phyloP scores from a whole-genome alignment of 2,797 vertebrate genomes.

The Sphenopsis melanotis region DNA sequence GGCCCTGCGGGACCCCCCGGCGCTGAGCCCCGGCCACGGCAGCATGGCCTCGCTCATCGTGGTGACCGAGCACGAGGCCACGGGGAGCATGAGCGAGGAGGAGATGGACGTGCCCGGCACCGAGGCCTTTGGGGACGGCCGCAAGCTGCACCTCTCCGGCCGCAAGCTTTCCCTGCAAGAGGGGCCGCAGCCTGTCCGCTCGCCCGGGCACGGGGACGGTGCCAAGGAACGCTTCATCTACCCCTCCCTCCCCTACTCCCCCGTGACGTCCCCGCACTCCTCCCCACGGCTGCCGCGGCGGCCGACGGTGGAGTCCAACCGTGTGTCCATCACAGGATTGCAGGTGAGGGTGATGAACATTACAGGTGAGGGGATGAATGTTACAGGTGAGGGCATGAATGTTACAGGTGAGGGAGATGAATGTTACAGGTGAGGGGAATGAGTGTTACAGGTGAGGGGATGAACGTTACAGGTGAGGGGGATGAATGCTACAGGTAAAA shows the following conservation, averaged over 20 bases:
- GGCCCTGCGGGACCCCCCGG: constrained; percentile 31
- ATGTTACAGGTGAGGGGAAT: constrained; percentile 78
- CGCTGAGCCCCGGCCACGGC: constrained; percentile 43
- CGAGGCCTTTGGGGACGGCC: neutral
- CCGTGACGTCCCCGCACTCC: constrained; percentile 89
- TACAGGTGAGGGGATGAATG: constrained; percentile 78
- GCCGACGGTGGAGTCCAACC: constrained; percentile 94
- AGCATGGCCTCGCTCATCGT: constrained; percentile 93
- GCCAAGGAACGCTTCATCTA: constrained; percentile 84
- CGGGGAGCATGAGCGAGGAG: constrained; percentile 65
- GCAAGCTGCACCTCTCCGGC: constrained; percentile 80
- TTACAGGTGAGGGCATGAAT: constrained; percentile 78
- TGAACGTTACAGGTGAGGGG: constrained; percentile 78
- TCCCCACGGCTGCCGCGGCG: constrained; percentile 89
- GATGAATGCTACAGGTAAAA: constrained; percentile 74
- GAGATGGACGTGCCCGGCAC: constrained; percentile 26
- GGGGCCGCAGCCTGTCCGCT: constrained; percentile 75
- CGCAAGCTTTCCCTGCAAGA: constrained; percentile 94
- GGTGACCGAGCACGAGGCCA: constrained; percentile 85
- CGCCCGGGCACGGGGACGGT: constrained; percentile 72
- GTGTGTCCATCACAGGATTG: constrained; percentile 93
- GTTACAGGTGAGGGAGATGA: constrained; percentile 80
- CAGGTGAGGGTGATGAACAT: constrained; percentile 77
- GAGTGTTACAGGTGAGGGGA: constrained; percentile 74
- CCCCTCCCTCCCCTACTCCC: constrained; percentile 87